These are phyloP conservation scores for Chelmon rostratus DNA, from an alignment of 2,797 vertebrate genomes.

Conservation along the genomic window DNA sequence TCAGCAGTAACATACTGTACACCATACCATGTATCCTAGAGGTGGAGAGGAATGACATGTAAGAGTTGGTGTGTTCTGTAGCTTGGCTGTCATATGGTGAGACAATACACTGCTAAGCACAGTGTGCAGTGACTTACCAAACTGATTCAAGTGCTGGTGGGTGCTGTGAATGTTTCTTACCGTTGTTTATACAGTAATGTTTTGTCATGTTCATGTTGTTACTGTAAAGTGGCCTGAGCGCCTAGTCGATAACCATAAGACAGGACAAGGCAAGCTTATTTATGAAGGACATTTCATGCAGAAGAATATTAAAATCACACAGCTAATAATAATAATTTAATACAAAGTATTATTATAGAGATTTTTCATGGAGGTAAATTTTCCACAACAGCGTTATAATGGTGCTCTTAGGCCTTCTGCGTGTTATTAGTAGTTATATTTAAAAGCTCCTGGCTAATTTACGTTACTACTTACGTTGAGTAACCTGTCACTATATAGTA, in stretches of 20 bases:
- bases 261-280: not conserved
- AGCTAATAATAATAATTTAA: constrained; percentile 46
- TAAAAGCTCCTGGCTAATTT: constrained; percentile 36
- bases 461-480: constrained; percentile 40
- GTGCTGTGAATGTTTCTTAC: not conserved
- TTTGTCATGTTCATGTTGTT: not conserved
- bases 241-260: constrained; percentile 1
- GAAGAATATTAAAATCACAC: constrained; percentile 37
- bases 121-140: not conserved
- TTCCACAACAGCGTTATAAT: constrained; percentile 20
- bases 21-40: constrained; percentile 10
- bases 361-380: constrained; percentile 31
- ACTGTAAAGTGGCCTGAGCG: not conserved
- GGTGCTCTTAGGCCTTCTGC: constrained; percentile 1
- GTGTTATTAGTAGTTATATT: constrained; percentile 32
- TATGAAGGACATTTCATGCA: constrained; percentile 17
- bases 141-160: constrained; percentile 1
- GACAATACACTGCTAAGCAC: constrained; percentile 1
- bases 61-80: constrained; percentile 21
- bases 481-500: constrained; percentile 22
- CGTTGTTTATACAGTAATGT: not conserved
- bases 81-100: constrained; percentile 22
- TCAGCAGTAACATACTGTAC: constrained; percentile 1
- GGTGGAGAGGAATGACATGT: constrained; percentile 22
- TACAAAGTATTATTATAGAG: constrained; percentile 29